These are phyloP conservation scores for Drosophila paramelanica DNA, from an alignment of 2,888 invertebrate species.

Conservation along the genomic window DNA sequence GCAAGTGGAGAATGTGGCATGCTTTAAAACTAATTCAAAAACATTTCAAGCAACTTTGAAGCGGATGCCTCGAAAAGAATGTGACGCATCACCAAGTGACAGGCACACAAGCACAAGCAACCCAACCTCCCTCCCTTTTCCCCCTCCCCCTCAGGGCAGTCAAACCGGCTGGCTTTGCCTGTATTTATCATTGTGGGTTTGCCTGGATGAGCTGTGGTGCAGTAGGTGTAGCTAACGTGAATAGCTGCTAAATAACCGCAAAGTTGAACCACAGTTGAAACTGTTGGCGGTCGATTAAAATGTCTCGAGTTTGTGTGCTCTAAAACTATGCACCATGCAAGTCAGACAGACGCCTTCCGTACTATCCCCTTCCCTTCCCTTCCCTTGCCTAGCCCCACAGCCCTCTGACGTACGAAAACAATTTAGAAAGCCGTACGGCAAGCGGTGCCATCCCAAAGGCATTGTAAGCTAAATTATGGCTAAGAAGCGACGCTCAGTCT, in stretches of 20 bases:
- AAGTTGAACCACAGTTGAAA: slow-evolving; percentile 44
- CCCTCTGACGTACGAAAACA: slow-evolving; percentile 6
- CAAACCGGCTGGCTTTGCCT: slow-evolving; percentile 6
- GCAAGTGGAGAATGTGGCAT: slow-evolving; percentile 41
- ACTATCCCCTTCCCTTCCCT: background rate
- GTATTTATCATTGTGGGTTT: slow-evolving; percentile 31
- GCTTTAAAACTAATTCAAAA: slow-evolving; percentile 64
- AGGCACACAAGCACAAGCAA: slow-evolving; percentile 16
- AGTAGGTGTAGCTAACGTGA: slow-evolving; percentile 27
- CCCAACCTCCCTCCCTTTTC: background rate
- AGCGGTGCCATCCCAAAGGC: slow-evolving; percentile 9
- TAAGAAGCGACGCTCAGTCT: slow-evolving; percentile 31
- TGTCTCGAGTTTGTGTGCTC: slow-evolving; percentile 35
- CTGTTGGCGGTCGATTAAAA: slow-evolving; percentile 57
- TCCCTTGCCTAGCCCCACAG: no score
- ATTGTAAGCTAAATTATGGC: slow-evolving; percentile 48
- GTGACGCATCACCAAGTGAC: slow-evolving; percentile 54
- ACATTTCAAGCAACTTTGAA: slow-evolving; percentile 46
- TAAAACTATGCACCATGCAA: slow-evolving; percentile 28
- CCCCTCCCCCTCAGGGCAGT: background rate
- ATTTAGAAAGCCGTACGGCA: slow-evolving; percentile 10
- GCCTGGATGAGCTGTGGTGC: slow-evolving; percentile 9
- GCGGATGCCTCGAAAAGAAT: slow-evolving; percentile 40
- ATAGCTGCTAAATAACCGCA: slow-evolving; percentile 52
- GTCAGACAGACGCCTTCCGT: background rate